phyloP scores from a whole-genome alignment of 2,888 invertebrate genomes.

The Pteria penguin region DNA sequence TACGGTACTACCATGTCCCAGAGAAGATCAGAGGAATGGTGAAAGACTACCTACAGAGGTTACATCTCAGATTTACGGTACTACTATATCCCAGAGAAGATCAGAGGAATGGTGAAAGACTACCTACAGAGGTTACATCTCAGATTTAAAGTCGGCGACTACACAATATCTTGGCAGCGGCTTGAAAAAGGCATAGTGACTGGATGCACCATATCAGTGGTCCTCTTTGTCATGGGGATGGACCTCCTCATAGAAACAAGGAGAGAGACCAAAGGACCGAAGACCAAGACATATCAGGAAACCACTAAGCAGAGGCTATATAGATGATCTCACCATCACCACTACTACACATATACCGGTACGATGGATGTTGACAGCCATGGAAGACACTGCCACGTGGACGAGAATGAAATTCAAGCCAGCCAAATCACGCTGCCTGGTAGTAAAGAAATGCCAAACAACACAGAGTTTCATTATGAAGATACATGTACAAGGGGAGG shows the following conservation, averaged over 20 bases:
- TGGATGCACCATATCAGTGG: slow-evolving; percentile 18
- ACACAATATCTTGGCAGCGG: no score
- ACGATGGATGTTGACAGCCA: neutral
- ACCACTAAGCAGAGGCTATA: slow-evolving; percentile 17
- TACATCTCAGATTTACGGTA: slow-evolving; percentile 16
- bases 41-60: no score
- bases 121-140: no score
- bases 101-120: no score
- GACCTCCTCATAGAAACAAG: slow-evolving; percentile 2
- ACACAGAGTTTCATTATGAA: neutral
- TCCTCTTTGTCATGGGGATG: slow-evolving; percentile 4
- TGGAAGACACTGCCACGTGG: no score
- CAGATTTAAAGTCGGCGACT: slow-evolving; percentile 4
- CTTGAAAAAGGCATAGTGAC: no score
- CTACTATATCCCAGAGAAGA: no score
- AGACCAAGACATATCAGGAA: neutral
- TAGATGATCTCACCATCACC: slow-evolving; percentile 10
- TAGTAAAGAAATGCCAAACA: slow-evolving; percentile 1
- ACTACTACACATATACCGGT: no score
- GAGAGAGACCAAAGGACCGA: neutral
- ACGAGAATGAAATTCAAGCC: slow-evolving; percentile 24
- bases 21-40: no score
- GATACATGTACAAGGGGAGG: slow-evolving; percentile 17
- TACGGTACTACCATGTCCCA: slow-evolving; percentile 28
- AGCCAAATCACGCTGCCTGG: slow-evolving; percentile 12